Conservation (phyloP, 1,140 invertebrate species). For the Ooceraea biroi region DNA sequence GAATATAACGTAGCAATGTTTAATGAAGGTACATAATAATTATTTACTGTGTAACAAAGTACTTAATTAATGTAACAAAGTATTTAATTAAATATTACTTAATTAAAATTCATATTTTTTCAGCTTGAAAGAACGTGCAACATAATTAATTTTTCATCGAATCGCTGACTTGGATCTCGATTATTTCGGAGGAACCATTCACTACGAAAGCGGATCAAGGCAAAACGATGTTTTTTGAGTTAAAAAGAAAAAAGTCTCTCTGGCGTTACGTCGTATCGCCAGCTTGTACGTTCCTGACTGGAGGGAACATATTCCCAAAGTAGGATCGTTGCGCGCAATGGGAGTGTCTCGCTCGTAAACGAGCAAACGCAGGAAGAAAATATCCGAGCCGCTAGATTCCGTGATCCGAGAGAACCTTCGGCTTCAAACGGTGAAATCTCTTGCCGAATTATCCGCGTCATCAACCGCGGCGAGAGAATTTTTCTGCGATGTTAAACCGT, state of each 20-base stretch:
- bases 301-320: conserved; percentile 32
- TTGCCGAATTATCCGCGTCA: conserved; percentile 48
- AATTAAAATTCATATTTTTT: not conserved
- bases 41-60: not conserved
- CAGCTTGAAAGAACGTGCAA: not conserved
- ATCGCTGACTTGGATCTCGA: not conserved
- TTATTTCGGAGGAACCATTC: not conserved
- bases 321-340: conserved; percentile 42
- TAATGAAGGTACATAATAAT: not conserved
- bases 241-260: conserved; percentile 6
- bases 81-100: not conserved
- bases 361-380: conserved; percentile 55
- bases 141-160: conserved; percentile 2
- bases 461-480: conserved; percentile 31
- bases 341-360: conserved; percentile 57
- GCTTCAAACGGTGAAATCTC: conserved; percentile 43
- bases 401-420: conserved; percentile 30
- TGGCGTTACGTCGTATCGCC: conserved; percentile 19
- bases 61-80: not conserved
- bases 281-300: conserved; percentile 22
- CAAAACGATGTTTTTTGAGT: not conserved
- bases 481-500: conserved; percentile 45
- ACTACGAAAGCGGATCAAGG: not conserved
- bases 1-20: not conserved
- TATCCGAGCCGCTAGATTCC: not conserved